Evolutionary conservation across 2,113 vertebrate species (phyloP).

Genomic region (Eubucco bourcierii): DNA sequence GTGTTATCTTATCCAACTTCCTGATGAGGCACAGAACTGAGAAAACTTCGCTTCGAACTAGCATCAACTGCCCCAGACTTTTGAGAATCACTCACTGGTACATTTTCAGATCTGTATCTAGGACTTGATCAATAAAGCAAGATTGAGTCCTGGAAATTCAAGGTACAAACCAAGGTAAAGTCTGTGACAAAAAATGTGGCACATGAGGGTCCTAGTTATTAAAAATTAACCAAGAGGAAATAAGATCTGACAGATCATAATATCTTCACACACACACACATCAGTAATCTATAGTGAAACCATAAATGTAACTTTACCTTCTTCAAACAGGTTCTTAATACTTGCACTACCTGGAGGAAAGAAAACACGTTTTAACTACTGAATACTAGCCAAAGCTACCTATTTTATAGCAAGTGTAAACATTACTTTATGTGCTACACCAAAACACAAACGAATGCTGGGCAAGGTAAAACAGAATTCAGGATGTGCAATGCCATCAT

Average conservation of each 20-base stretch:
- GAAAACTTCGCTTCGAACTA: rapidly evolving
- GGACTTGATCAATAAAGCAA: neutral
- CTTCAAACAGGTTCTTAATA: constrained; percentile 79
- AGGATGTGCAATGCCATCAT: neutral
- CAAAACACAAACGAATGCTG: neutral
- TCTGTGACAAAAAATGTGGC: neutral
- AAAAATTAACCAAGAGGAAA: neutral
- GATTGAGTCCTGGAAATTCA: neutral
- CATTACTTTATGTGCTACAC: neutral
- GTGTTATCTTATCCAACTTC: neutral
- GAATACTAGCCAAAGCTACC: neutral
- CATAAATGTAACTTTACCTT: constrained; percentile 77
- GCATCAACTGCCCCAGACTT: neutral
- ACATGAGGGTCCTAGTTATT: neutral
- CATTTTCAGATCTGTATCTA: neutral
- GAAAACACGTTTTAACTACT: neutral
- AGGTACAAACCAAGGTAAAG: neutral
- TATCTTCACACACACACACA: neutral
- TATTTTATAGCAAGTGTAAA: neutral
- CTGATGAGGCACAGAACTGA: neutral
- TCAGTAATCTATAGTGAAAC: neutral
- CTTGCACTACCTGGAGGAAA: constrained; percentile 81
- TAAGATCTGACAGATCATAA: neutral
- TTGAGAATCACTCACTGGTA: neutral
- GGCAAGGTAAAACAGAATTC: neutral